Base-by-base conservation (phyloP, 2,888 invertebrate species). In the Falcaria lacertinaria region DNA sequence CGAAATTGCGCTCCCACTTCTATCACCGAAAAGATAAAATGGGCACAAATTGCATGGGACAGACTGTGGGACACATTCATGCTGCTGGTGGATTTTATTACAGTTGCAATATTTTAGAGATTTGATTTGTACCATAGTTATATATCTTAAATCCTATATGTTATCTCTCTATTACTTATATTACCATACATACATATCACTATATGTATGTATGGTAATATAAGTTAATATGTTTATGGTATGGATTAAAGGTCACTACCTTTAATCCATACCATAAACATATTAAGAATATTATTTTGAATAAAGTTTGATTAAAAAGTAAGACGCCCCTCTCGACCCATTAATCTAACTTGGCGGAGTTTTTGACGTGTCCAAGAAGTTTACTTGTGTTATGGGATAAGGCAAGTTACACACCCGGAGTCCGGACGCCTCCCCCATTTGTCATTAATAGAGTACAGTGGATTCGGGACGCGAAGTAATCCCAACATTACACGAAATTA, bases 401-500 rank as follows among this genome's bases (percentile, higher is more conserved):
- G 37, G 22, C 52, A 67, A 72, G 70, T 70, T 64, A 64, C 56
- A 54, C 45, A 43, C 55, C 52, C 51, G 54, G 62, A 70, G 69
- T 56, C 52, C 51, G 54, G 62, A 70, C 69, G 54, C 69, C 60
- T 61, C 57, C 62, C 37, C 61, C 74, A 77, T 79, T 79, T 75
- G 71, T 81, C 75, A 76, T 73, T 60, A 66, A 55, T 62, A 61
- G 61, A 55, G 51, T 60, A 58, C 59, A 57, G 49, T 60, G 50
- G 52, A 57, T 60, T 60, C 49, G 60, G 60, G 62, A 62, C 57
- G 54, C 56, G 49, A 54, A 60, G 61, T 81, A 80, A 82, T 77
- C 77, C 74, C 56, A 58, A 74, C 74, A 74, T 80, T 73, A 79
- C 73, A 64, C 40, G 63, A 71, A 68, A 79, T 81, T 75, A 77